Evolutionary conservation across 2,888 invertebrate genomes (phyloP).

Genomic region (Muscina levida): DNA sequence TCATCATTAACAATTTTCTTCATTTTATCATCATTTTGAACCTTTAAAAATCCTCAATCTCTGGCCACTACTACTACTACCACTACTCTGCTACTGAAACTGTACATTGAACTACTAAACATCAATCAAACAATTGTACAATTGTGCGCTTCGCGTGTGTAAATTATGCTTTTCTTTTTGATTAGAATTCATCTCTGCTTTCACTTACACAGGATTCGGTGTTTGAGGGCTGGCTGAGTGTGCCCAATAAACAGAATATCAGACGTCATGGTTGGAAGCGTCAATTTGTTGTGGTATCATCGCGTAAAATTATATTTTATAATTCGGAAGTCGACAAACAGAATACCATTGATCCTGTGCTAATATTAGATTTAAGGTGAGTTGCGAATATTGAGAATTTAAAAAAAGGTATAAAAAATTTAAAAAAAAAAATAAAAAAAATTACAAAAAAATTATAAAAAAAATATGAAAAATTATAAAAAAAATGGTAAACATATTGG

Average conservation of each 20-base stretch:
- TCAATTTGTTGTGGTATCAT: constrained; percentile 97
- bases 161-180: too few relatives aligned
- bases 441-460: too few relatives aligned
- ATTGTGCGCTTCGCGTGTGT: not conserved
- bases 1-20: not conserved
- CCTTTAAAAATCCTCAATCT: not conserved
- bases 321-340: constrained; percentile 96
- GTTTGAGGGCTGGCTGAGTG: constrained; percentile 97
- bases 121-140: not conserved
- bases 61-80: too few relatives aligned
- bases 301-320: constrained; percentile 98
- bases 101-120: not conserved
- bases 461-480: too few relatives aligned
- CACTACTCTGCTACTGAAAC: too few relatives aligned
- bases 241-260: constrained; percentile 97
- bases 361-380: constrained; percentile 97
- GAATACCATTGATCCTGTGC: constrained; percentile 93
- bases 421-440: too few relatives aligned
- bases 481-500: too few relatives aligned
- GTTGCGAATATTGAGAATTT: constrained; percentile 68
- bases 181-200: constrained; percentile 75
- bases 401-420: too few relatives aligned
- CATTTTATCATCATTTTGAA: not conserved
- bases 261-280: constrained; percentile 97
- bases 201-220: constrained; percentile 83